Percentiles rank a stretch among this genome's conserved stretches.
These are phyloP conservation scores for Rhombomys opimus DNA, from an alignment of 2,113 vertebrate species.

Conservation along the genomic window DNA sequence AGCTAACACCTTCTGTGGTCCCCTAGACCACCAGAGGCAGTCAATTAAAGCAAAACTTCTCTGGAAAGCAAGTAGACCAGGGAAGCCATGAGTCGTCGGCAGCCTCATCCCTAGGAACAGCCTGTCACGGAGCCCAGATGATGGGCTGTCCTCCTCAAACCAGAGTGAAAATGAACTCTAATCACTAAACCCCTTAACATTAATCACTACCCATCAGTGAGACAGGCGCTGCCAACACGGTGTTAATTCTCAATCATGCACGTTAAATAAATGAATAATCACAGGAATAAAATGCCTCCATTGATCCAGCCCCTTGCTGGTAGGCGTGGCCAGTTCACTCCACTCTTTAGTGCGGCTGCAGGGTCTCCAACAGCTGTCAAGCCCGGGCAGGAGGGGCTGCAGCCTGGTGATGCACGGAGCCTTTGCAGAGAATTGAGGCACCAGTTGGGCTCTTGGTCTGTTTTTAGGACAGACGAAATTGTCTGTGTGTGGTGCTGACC, in stretches of 20 bases:
- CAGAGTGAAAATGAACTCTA: background rate
- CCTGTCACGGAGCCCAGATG: background rate
- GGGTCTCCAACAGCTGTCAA: background rate
- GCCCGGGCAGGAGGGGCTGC: fast-evolving
- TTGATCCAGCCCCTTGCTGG: fast-evolving
- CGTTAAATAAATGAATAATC: slow-evolving; percentile 22
- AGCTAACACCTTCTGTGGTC: background rate
- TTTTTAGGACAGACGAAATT: background rate
- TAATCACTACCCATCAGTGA: slow-evolving; percentile 31
- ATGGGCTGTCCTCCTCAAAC: background rate
- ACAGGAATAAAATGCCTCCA: background rate
- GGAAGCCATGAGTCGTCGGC: fast-evolving
- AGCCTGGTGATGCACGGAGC: background rate
- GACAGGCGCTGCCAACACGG: background rate
- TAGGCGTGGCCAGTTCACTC: fast-evolving
- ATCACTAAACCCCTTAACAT: background rate
- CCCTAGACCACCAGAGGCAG: background rate
- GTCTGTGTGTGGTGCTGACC: background rate
- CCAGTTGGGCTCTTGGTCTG: fast-evolving
- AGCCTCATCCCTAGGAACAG: background rate
- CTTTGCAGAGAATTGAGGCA: fast-evolving
- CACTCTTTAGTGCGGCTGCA: background rate
- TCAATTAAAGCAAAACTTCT: background rate
- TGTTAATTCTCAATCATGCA: background rate
- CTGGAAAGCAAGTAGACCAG: background rate